A percentile compares a stretch with the other conserved stretches of the same genome.
phyloP scores from a whole-genome alignment of 2,888 invertebrate species.

The Leucoma salicis region DNA sequence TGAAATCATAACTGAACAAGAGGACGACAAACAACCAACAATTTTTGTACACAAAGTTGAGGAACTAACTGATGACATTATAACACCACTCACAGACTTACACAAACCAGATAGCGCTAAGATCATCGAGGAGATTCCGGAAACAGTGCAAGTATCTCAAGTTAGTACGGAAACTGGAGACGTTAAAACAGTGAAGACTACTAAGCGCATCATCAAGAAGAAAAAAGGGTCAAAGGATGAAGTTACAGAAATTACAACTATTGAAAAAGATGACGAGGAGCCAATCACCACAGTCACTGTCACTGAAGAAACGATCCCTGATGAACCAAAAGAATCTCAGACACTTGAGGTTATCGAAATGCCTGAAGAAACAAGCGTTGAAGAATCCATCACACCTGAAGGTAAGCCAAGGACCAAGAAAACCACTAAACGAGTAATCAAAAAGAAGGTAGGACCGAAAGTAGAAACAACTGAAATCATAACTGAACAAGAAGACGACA shows the following conservation, averaged over 20 bases:
- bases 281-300: slow-evolving; percentile 22
- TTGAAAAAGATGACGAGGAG: slow-evolving; percentile 24
- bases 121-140: slow-evolving; percentile 25
- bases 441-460: neutral
- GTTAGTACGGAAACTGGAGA: slow-evolving; percentile 8
- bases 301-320: slow-evolving; percentile 39
- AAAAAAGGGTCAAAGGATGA: slow-evolving; percentile 36
- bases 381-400: neutral
- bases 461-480: neutral
- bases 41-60: slow-evolving; percentile 3
- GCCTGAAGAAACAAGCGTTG: neutral
- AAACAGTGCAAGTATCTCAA: slow-evolving; percentile 23
- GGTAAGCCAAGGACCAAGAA: neutral
- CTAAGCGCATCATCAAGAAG: slow-evolving; percentile 50
- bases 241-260: slow-evolving; percentile 33
- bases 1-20: neutral
- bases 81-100: slow-evolving; percentile 7
- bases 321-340: neutral
- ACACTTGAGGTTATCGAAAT: neutral
- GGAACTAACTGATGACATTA: slow-evolving; percentile 13
- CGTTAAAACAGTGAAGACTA: slow-evolving; percentile 44
- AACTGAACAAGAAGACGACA: neutral
- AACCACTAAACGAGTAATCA: neutral
- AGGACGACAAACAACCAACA: neutral
- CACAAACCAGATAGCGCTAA: slow-evolving; percentile 10